Base-by-base conservation (phyloP, 2,888 invertebrate genomes). In the Drosophila picticornis region DNA sequence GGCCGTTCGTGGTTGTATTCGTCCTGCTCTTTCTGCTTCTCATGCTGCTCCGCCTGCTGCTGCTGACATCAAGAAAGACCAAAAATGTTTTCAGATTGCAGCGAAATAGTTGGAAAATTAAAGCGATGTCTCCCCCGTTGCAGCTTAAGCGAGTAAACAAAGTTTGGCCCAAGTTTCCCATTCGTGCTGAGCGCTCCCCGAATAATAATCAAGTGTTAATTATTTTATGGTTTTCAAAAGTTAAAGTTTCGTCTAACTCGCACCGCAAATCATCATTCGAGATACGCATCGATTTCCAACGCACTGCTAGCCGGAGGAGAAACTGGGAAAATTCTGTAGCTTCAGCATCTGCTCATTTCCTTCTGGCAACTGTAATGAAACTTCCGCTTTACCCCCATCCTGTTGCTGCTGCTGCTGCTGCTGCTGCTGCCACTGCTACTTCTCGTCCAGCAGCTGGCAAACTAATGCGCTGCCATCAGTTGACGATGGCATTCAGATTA, bases 191-290 rank as follows among this genome's bases (percentile, higher is more conserved):
- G 81, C 82, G 91, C 81, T 92, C 93, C 93, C 93, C 70, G 83
- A 84, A 88, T 90, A 92, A 92, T 92, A 93, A 93, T 93, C 90
- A 91, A 91, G 90, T 91, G 93, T 90, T 93, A 93, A 93, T 93
- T 93, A 91, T 93, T 93, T 93, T 92, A 93, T 92, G 93, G 91
- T 90, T 91, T 90, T 86, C 86, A 88, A 88, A 91, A 92, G 88
- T 79, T 90, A 61, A 85, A 84, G 63, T 85, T 83, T 72, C 75
- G 55, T 80, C 77, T 79, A 80, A 69, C 81, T 75, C 80, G 57
- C 81, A 81, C 86, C 84, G 80, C 88, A 88, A 85, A 87, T 87
- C 85, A 87, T 91, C 81, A 80, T 83, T 84, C 84, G 83, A 91
- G 91, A 89, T 91, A 88, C 76, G 77, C 82, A 91, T 92, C 91